A percentile compares a stretch with the other conserved stretches of the same genome.
These are phyloP conservation scores for Cryptoprocta ferox DNA, from an alignment of 2,797 vertebrate species.

Conservation along the genomic window DNA sequence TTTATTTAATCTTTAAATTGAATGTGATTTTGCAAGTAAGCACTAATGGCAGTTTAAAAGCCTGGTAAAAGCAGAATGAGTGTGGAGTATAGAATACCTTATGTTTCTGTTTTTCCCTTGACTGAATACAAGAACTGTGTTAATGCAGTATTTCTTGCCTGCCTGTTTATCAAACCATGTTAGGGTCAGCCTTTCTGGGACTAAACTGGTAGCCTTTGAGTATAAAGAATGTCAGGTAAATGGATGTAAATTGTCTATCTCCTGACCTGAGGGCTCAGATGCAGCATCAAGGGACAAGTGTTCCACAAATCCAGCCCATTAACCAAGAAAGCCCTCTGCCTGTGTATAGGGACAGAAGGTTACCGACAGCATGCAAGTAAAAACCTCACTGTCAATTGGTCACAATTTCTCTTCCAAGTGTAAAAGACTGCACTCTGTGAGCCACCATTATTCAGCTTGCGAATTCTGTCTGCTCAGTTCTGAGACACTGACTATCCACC, in stretches of 20 bases:
- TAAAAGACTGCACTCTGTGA: constrained; percentile 44
- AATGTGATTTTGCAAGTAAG: constrained; percentile 1
- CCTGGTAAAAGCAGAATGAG: not conserved
- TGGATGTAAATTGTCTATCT: constrained; percentile 67
- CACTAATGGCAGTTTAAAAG: constrained; percentile 29
- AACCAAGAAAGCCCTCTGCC: constrained; percentile 36
- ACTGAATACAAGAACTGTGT: constrained; percentile 17
- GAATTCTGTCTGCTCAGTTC: constrained; percentile 68
- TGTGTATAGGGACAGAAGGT: not conserved
- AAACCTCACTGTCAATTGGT: constrained; percentile 64
- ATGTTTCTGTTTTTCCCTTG: not conserved
- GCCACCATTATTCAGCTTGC: constrained; percentile 38
- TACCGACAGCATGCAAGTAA: not conserved
- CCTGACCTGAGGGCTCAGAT: constrained; percentile 51
- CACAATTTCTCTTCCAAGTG: constrained; percentile 43
- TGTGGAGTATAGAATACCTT: not conserved
- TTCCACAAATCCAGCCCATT: constrained; percentile 52
- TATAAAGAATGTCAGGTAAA: constrained; percentile 60
- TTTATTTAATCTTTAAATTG: constrained; percentile 39
- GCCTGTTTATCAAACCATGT: constrained; percentile 63
- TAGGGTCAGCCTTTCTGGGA: constrained; percentile 50
- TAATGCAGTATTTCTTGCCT: constrained; percentile 47
- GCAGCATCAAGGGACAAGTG: not conserved
- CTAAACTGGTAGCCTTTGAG: constrained; percentile 34
- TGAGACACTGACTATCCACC: constrained; percentile 52